Percentiles rank a stretch among this genome's conserved stretches.
Evolutionary conservation across 2,113 vertebrate genomes (phyloP).

Genomic region (Microcebus jonahi): DNA sequence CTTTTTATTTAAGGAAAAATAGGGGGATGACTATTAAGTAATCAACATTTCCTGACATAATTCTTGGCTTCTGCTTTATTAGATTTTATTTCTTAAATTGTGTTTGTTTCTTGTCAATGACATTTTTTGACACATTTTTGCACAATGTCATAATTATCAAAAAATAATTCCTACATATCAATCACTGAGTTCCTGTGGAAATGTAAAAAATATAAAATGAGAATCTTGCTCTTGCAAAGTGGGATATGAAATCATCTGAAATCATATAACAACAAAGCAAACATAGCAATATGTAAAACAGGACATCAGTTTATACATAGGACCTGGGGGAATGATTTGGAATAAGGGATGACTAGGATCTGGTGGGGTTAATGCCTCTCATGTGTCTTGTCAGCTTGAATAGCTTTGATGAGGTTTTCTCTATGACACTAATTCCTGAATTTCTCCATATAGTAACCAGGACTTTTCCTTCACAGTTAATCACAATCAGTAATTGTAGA

Average conservation of each 20-base stretch:
- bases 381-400: neutral
- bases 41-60: neutral
- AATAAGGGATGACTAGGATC: neutral
- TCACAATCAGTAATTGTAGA: neutral
- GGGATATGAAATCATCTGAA: neutral
- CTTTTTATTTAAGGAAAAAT: slow-evolving; percentile 6
- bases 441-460: neutral
- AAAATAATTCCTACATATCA: neutral
- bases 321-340: neutral
- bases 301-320: neutral
- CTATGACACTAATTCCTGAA: neutral
- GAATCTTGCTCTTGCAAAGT: neutral
- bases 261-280: neutral
- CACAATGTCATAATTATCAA: neutral
- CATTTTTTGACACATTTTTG: neutral
- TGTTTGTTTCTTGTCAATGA: neutral
- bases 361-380: neutral
- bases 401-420: neutral
- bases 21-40: neutral
- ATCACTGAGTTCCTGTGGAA: neutral
- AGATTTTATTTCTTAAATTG: slow-evolving; percentile 18
- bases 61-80: neutral
- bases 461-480: neutral
- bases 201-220: neutral
- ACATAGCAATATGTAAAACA: neutral